A percentile compares a stretch with the other conserved stretches of the same genome.
Evolutionary conservation across 2,113 vertebrate genomes (phyloP).

Genomic region (Chloroceryle aenea): DNA sequence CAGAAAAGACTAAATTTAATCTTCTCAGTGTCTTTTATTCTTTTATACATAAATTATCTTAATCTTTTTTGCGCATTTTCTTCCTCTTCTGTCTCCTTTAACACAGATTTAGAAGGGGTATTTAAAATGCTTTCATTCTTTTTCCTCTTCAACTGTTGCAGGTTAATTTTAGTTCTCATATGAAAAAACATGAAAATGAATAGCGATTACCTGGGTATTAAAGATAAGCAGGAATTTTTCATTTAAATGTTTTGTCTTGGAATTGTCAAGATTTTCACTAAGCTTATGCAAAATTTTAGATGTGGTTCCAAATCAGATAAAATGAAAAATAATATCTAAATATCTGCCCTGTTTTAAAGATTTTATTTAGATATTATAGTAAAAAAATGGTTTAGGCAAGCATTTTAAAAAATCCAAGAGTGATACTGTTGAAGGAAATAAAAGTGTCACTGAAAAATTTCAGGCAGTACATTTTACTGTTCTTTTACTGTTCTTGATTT

Average conservation of each 20-base stretch:
- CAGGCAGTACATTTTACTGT: not conserved
- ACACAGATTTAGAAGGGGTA: not conserved
- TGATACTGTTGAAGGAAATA: not conserved
- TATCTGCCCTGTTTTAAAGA: not conserved
- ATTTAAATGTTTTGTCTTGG: not conserved
- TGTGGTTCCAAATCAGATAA: not conserved
- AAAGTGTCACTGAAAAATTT: not conserved
- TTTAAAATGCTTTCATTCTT: conserved; percentile 37
- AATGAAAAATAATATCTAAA: not conserved
- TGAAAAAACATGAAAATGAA: not conserved
- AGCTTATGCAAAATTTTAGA: not conserved
- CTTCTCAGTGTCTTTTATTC: conserved; percentile 30
- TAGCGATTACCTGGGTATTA: not conserved
- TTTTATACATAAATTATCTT: conserved; percentile 31
- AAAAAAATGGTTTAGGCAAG: not conserved
- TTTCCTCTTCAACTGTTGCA: not conserved
- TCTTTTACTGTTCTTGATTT: not conserved
- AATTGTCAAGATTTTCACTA: not conserved
- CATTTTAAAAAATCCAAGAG: not conserved
- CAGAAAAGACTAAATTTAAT: conserved; percentile 53
- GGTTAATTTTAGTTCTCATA: not conserved
- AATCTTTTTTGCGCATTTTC: not conserved
- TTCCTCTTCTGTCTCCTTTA: not conserved
- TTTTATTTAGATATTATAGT: not conserved
- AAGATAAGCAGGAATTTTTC: not conserved